Evolutionary conservation across 1,140 invertebrate species (phyloP), one percentile per base, ranked within the genome.

Genomic region (Campoletis sonorensis): DNA sequence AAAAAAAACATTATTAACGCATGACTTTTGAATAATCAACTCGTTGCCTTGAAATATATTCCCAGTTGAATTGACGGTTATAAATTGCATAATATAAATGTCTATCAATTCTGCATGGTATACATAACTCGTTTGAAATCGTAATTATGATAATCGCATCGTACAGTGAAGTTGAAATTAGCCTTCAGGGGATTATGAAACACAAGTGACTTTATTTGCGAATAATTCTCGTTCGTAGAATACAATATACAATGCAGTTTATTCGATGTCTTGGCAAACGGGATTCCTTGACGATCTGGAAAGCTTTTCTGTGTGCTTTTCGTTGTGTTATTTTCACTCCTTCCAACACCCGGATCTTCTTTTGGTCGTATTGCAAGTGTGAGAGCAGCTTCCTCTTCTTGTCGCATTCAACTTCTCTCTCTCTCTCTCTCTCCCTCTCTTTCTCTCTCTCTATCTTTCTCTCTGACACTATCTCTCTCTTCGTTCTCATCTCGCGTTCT

Each of bases 401-500:
- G 15, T 67, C n/a, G 27, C 18, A 78, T 78, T 68, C 49, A 16
- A 37, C 67, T n/a, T n/a, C n/a, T 10, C 37, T 21, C 18, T 64
- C 51, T 78, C 37, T 64, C 79, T 67, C 67, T 1, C 61, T n/a
- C n/a, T n/a, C 8, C 37, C 11, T 3, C 54, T 64, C 51, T 78
- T 33, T 78, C 79, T 54, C 67, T 33, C 30, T 27, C 33, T 23
- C 51, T 72, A 18, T 1, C 51, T 2, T 13, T 51, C 30, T 51
- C 68, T 70, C 23, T 54, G 10, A 1, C 49, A 7, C 49, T 54
- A 16, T 81, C 68, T 37, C 40, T 18, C 33, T 77, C 37, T 5
- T 23, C 77, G 61, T n/a, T 68, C 40, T 75, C 58, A 54, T 61
- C 83, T 86, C 84, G 80, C 64, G 73, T 11, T 33, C 67, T 81